Base-by-base conservation (phyloP, 2,113 vertebrate species). In the Sclerurus mexicanus region DNA sequence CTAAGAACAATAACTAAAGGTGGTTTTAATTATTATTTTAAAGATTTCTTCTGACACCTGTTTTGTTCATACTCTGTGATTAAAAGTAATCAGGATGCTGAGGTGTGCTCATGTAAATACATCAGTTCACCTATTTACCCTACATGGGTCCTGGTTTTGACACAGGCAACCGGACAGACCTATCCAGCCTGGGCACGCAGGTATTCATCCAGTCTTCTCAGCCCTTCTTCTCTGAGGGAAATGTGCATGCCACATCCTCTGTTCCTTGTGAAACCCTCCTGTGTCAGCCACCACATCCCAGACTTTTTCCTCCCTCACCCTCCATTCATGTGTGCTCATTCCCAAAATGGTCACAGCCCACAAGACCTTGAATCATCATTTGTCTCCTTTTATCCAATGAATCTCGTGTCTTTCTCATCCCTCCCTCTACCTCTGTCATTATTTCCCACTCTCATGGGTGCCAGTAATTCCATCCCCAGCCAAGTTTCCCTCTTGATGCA, bases 211-310 rank as follows among this genome's bases (percentile, higher is more conserved):
- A 37, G 9, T 10, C 30, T 69, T 66, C 20, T 69, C 40, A 11
- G 33, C 20, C 5, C 3, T 72, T 35, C 47, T 47, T 8, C 27
- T 73, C 25, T 2, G 4, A 56, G 55, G 28, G 33, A 55, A 33
- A 14, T 1, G 1, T 11, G 24, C 24, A 5, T 0, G 0, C 33
- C 44, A 52, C 7, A 0, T 75, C 69, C 47, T 50, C 64, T 76
- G 42, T 72, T 73, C 1, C 0, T 15, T 62, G 59, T 84, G 33
- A 4, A 35, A 5, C 42, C 46, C 81, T n/a, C 21, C 63, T 0
- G 4, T 37, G 31, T 46, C 47, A 67, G 25, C 77, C 35, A 30
- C 2, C 62, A 6, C 2, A 0, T 46, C 68, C 39, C 46, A 67
- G 76, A 35, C 64, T 12, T 52, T 37, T 42, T 22, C 42, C 33